phyloP scores from a whole-genome alignment of 2,113 vertebrate genomes.

The Uria aalge region DNA sequence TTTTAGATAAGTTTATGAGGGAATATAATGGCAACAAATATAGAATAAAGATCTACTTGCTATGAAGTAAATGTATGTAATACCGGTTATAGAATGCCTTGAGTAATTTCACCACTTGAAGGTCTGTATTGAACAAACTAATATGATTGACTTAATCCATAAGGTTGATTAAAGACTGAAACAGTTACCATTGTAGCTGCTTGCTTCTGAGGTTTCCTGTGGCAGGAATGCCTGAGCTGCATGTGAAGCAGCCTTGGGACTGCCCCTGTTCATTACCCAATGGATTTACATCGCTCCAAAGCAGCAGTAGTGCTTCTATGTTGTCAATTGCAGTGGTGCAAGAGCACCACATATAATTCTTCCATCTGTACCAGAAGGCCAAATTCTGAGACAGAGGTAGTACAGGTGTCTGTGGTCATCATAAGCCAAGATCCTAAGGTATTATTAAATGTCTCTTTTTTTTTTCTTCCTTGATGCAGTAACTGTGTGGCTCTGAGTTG shows the following conservation, averaged over 20 bases:
- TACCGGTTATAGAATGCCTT: not conserved
- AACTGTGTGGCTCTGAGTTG: not conserved
- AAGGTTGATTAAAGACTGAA: constrained; percentile 3
- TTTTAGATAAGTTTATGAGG: not conserved
- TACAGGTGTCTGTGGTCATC: not conserved
- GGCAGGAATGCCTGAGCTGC: not conserved
- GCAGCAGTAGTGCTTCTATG: not conserved
- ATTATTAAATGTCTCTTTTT: not conserved
- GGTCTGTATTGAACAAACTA: not conserved
- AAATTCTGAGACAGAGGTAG: not conserved
- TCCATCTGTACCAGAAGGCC: not conserved
- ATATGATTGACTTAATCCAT: not conserved
- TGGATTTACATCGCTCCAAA: not conserved
- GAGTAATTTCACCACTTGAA: not conserved
- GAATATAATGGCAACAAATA: not conserved
- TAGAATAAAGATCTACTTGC: not conserved
- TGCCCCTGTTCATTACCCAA: not conserved
- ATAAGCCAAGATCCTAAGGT: not conserved
- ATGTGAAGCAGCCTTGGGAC: not conserved
- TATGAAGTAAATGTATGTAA: not conserved
- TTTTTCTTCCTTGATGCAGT: not conserved
- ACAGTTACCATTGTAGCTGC: not conserved
- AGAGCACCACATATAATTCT: not conserved
- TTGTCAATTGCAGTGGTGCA: not conserved
- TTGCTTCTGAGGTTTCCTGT: not conserved